These are phyloP conservation scores for Matsumyia berberina DNA, from an alignment of 2,888 invertebrate genomes.

Conservation along the genomic window DNA sequence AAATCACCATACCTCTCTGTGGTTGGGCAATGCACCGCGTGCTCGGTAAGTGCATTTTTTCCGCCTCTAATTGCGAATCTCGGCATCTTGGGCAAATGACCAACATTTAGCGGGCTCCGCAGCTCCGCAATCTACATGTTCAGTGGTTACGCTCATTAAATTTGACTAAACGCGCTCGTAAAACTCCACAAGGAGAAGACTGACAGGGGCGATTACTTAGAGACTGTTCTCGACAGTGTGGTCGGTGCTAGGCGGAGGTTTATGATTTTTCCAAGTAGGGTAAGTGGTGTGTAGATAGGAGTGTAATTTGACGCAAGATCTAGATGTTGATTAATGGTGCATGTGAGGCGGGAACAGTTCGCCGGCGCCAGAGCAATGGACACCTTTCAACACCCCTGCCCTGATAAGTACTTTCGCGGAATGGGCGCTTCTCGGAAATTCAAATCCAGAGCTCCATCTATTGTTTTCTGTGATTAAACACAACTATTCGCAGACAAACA, in stretches of 20 bases:
- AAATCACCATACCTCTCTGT: conserved; percentile 14
- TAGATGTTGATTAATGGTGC: conserved; percentile 25
- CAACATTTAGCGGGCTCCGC: conserved; percentile 24
- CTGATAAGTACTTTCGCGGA: neutral
- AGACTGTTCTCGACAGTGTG: neutral
- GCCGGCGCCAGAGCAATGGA: conserved; percentile 4
- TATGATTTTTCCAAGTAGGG: conserved; percentile 4
- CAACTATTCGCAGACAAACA: conserved; percentile 43
- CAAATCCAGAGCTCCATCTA: neutral
- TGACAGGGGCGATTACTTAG: neutral
- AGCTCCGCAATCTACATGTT: conserved; percentile 32
- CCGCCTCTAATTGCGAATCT: conserved; percentile 49
- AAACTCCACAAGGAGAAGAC: conserved; percentile 12
- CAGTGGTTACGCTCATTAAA: conserved; percentile 68
- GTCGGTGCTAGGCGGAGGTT: neutral
- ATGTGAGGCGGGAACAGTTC: neutral
- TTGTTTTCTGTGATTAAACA: conserved; percentile 12
- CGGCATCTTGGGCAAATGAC: conserved; percentile 43
- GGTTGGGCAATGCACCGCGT: conserved; percentile 23
- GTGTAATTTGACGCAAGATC: conserved; percentile 44
- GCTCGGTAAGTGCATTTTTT: conserved; percentile 28
- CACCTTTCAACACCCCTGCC: neutral
- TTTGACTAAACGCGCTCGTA: conserved; percentile 65
- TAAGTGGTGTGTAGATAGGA: neutral
- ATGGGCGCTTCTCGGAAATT: no score